phyloP scores from a whole-genome alignment of 1,140 invertebrate genomes.

The Calosoma granatense region DNA sequence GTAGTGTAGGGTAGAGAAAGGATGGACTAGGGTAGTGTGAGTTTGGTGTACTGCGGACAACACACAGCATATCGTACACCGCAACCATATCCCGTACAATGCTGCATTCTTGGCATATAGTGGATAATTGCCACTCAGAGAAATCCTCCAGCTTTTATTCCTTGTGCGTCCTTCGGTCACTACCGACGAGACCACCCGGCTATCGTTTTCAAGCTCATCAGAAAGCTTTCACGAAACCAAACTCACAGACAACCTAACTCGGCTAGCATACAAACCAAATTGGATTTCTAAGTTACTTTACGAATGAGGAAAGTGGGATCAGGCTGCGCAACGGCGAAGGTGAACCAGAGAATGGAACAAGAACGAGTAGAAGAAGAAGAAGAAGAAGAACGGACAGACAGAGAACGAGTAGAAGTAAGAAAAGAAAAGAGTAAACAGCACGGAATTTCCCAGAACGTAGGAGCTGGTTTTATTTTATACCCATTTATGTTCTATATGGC shows the following conservation, averaged over 20 bases:
- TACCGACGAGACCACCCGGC: slow-evolving; percentile 9
- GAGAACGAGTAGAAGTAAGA: too few relatives aligned
- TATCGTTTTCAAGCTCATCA: slow-evolving; percentile 19
- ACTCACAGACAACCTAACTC: slow-evolving; percentile 13
- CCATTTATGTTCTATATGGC: not conserved
- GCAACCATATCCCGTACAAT: too few relatives aligned
- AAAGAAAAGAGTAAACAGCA: not conserved
- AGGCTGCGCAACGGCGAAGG: not conserved
- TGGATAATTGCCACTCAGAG: slow-evolving; percentile 17
- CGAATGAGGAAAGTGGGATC: slow-evolving; percentile 3
- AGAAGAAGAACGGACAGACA: too few relatives aligned
- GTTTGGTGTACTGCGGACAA: too few relatives aligned
- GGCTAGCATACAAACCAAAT: slow-evolving; percentile 19
- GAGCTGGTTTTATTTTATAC: not conserved
- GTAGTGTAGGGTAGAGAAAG: too few relatives aligned
- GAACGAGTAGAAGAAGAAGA: too few relatives aligned
- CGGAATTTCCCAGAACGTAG: not conserved
- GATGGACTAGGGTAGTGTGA: too few relatives aligned
- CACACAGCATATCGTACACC: too few relatives aligned
- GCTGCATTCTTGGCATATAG: slow-evolving; percentile 8
- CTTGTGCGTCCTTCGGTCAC: slow-evolving; percentile 15
- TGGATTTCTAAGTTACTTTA: slow-evolving; percentile 16
- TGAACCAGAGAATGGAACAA: too few relatives aligned
- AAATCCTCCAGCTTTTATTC: slow-evolving; percentile 14
- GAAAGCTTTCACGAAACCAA: slow-evolving; percentile 18